Conservation (phyloP, 2,888 invertebrate genomes). For the Drosophila putrida region DNA sequence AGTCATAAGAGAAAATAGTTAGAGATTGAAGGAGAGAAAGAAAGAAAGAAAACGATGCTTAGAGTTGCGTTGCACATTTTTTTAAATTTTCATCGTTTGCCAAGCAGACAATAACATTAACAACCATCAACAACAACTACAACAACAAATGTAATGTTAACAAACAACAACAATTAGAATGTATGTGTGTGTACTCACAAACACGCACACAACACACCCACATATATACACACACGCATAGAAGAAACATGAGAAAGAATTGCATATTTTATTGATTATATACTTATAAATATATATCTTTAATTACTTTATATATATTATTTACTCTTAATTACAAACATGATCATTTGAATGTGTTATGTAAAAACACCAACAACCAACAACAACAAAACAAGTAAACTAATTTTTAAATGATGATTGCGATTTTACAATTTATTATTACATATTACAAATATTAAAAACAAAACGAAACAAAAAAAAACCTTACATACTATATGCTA, state of each 20-base stretch:
- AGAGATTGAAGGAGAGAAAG: constrained; percentile 35
- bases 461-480: constrained; percentile 35
- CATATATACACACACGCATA: constrained; percentile 35
- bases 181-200: constrained; percentile 32
- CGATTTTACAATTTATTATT: constrained; percentile 77
- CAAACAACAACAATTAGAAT: constrained; percentile 48
- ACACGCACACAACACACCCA: constrained; percentile 25
- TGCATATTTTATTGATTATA: constrained; percentile 63
- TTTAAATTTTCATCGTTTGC: constrained; percentile 76
- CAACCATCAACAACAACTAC: constrained; percentile 40
- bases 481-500: constrained; percentile 70
- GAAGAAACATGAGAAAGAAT: constrained; percentile 38
- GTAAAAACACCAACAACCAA: constrained; percentile 45
- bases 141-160: constrained; percentile 14
- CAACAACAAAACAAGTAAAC: constrained; percentile 59
- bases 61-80: constrained; percentile 80
- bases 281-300: constrained; percentile 36
- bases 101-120: constrained; percentile 70
- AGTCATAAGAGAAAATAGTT: constrained; percentile 59
- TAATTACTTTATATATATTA: constrained; percentile 59
- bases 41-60: constrained; percentile 68
- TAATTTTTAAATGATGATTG: constrained; percentile 68
- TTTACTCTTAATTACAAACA: constrained; percentile 62
- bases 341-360: constrained; percentile 51
- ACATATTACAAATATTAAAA: constrained; percentile 40